These are phyloP conservation scores for Apostichopus leukothele DNA, from an alignment of 53 echinoderm and acorn worm species.

Conservation along the genomic window DNA sequence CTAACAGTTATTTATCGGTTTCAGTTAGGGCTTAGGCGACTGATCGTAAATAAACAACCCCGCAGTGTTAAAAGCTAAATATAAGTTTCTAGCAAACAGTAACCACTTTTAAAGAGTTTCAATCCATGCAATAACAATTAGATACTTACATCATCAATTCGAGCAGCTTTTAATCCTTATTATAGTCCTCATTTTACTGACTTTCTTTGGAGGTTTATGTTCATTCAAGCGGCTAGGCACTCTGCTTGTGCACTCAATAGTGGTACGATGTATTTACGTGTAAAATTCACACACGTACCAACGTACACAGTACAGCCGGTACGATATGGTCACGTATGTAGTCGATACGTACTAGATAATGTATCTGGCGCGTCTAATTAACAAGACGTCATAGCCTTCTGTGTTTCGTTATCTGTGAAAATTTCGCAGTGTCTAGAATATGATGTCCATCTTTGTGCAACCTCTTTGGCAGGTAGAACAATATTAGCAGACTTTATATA, in stretches of 20 bases:
- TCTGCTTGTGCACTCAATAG: not conserved
- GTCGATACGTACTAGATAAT: not conserved
- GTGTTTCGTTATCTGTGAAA: too few species aligned
- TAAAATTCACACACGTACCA: not conserved
- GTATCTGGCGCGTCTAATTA: not conserved
- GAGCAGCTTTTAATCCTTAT: slow-evolving; percentile 18
- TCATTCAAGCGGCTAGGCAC: slow-evolving; percentile 1
- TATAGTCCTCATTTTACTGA: slow-evolving; percentile 33
- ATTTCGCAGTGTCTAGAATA: too few species aligned
- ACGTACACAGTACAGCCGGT: not conserved
- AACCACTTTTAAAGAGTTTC: too few species aligned
- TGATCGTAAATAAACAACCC: too few species aligned
- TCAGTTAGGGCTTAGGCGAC: too few species aligned
- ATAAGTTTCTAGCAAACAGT: too few species aligned
- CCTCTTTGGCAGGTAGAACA: too few species aligned
- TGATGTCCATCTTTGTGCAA: too few species aligned
- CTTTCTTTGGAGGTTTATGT: not conserved
- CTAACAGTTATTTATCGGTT: too few species aligned
- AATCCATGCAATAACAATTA: not conserved
- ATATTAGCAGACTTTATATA: too few species aligned
- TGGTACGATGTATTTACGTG: slow-evolving; percentile 15
- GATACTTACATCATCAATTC: slow-evolving; percentile 16
- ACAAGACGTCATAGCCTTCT: not conserved
- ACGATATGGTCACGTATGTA: not conserved
- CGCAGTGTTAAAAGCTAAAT: too few species aligned